phyloP scores from a whole-genome alignment of 2,797 vertebrate species.

The Sparus aurata region DNA sequence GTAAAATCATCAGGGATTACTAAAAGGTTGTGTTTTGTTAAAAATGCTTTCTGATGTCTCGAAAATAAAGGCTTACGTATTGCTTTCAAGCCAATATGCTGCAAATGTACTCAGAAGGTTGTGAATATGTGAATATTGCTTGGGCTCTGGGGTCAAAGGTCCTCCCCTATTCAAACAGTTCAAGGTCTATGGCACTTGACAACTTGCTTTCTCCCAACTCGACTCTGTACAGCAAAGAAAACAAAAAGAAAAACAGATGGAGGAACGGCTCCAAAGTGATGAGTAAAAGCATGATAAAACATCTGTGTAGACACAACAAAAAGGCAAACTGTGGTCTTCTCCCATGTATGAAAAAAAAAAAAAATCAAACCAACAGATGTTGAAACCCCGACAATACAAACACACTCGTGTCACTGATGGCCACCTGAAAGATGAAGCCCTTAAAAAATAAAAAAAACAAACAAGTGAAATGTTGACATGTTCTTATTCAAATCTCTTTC shows the following conservation, averaged over 20 bases:
- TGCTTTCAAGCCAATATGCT: slow-evolving; percentile 86
- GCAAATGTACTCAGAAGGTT: slow-evolving; percentile 76
- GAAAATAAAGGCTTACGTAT: slow-evolving; percentile 86
- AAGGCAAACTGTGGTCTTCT: slow-evolving; percentile 89
- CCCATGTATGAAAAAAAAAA: slow-evolving; percentile 75
- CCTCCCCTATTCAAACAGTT: slow-evolving; percentile 88
- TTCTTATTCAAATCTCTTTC: slow-evolving; percentile 30
- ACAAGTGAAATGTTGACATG: slow-evolving; percentile 40
- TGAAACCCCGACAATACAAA: slow-evolving; percentile 86
- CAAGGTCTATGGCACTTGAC: slow-evolving; percentile 97
- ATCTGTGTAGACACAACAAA: slow-evolving; percentile 71
- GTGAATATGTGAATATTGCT: slow-evolving; percentile 90
- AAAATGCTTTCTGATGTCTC: slow-evolving; percentile 81
- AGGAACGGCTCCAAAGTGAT: slow-evolving; percentile 67
- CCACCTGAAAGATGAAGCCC: slow-evolving; percentile 87
- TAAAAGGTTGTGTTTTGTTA: slow-evolving; percentile 88
- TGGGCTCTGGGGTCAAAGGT: slow-evolving; percentile 80
- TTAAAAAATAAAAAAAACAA: slow-evolving; percentile 74
- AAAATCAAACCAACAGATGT: slow-evolving; percentile 73
- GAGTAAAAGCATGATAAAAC: slow-evolving; percentile 79
- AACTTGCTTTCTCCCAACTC: slow-evolving; percentile 81
- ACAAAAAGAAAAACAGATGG: slow-evolving; percentile 7
- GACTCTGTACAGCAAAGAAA: slow-evolving; percentile 65
- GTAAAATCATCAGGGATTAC: slow-evolving; percentile 91
- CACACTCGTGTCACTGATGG: slow-evolving; percentile 79